A percentile compares a stretch with the other conserved stretches of the same genome.
phyloP scores from a whole-genome alignment of 1,140 invertebrate species.

The Trachelipus rathkii region DNA sequence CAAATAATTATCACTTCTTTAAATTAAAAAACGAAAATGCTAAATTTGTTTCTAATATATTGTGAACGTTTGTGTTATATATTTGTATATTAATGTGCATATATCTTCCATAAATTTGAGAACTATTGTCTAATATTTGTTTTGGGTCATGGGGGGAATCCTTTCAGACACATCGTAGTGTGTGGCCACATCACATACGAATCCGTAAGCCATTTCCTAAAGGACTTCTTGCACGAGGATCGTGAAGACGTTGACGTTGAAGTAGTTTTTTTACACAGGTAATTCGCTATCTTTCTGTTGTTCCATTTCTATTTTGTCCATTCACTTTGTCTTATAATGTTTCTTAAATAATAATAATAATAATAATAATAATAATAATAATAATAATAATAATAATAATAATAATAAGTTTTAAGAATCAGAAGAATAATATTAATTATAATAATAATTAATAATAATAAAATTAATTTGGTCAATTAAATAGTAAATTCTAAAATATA shows the following conservation, averaged over 20 bases:
- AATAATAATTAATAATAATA: too few species aligned
- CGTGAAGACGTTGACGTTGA: conserved; percentile 99
- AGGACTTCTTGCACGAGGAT: conserved; percentile 99
- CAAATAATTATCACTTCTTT: too few species aligned
- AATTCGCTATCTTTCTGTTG: conserved; percentile 50
- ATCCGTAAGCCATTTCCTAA: conserved; percentile 98
- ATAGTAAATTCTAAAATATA: too few species aligned
- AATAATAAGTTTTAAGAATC: too few species aligned
- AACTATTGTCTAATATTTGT: background rate
- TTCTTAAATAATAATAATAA: too few species aligned
- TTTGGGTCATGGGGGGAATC: background rate
- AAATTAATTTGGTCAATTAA: too few species aligned
- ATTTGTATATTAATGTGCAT: too few species aligned
- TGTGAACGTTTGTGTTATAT: too few species aligned
- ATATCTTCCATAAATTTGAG: too few species aligned
- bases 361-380: background rate
- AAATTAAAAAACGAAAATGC: too few species aligned
- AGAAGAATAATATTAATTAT: too few species aligned
- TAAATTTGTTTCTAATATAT: too few species aligned
- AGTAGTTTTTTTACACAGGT: conserved; percentile 99
- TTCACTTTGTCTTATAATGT: background rate
- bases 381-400: background rate
- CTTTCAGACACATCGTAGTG: conserved; percentile 94
- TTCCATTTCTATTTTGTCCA: background rate
- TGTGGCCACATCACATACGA: conserved; percentile 99